Percentiles rank a stretch among this genome's conserved stretches.
Conservation (phyloP, 37 sponge, comb jelly and placozoan species). For the Ianthella basta region DNA sequence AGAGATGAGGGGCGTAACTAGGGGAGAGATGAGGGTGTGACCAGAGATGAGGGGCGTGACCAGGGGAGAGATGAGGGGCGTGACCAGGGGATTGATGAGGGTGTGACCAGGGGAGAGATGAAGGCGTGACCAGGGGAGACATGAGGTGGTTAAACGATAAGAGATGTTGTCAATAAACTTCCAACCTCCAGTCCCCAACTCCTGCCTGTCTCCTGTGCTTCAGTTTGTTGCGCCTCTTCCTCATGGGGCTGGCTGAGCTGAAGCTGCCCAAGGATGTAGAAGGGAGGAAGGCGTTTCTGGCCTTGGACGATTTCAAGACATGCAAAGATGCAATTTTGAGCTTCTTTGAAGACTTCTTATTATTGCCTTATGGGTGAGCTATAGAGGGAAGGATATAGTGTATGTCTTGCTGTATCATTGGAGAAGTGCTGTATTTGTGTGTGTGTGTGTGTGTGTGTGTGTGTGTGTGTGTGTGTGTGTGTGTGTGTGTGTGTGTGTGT, state of each 20-base stretch:
- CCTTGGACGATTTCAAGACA: background rate
- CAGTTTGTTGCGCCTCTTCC: constrained; percentile 56
- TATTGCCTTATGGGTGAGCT: constrained; percentile 72
- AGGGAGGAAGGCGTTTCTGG: constrained; percentile 18
- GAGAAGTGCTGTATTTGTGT: background rate
- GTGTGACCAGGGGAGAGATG: no score
- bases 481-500: background rate
- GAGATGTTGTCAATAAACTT: no score
- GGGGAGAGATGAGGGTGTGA: no score
- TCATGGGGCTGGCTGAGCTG: constrained; percentile 54
- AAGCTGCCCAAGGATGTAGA: constrained; percentile 5
- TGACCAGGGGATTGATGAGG: no score
- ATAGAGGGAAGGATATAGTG: background rate
- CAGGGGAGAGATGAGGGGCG: no score
- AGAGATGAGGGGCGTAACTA: no score
- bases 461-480: background rate
- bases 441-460: background rate
- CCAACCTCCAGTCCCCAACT: no score
- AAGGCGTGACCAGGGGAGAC: no score
- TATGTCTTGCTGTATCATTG: background rate
- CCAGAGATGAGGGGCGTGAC: no score
- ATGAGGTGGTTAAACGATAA: no score
- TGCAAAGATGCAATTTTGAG: constrained; percentile 36
- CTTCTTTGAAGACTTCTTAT: constrained; percentile 56
- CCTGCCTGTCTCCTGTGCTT: background rate